These are phyloP conservation scores for Plotosus lineatus DNA, from an alignment of 2,113 vertebrate species.

Conservation along the genomic window DNA sequence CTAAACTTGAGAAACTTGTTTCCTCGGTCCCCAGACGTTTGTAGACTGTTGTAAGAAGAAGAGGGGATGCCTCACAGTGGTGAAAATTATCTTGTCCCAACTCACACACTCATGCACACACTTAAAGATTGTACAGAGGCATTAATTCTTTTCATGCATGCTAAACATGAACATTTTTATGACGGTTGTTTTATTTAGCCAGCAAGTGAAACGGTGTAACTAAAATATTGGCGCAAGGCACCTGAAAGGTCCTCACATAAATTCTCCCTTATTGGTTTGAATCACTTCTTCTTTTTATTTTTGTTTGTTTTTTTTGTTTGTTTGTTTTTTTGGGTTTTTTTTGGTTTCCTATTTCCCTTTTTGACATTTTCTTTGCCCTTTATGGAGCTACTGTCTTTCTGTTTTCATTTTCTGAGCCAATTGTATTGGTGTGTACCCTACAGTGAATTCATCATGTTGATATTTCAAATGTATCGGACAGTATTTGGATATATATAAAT, in stretches of 20 bases:
- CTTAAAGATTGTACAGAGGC: background rate
- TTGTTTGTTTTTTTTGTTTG: too few species aligned
- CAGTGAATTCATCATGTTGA: constrained; percentile 8
- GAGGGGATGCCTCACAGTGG: too few species aligned
- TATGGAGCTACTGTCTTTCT: constrained; percentile 21
- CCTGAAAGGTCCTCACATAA: background rate
- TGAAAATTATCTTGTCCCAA: too few species aligned
- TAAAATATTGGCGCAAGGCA: background rate
- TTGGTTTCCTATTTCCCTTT: constrained; percentile 20
- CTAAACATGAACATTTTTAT: constrained; percentile 6
- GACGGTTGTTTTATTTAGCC: background rate
- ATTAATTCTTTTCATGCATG: background rate
- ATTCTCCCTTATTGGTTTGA: background rate
- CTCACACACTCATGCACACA: background rate
- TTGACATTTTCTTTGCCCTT: constrained; percentile 50
- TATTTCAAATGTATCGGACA: constrained; percentile 1
- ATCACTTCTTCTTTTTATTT: constrained; percentile 21
- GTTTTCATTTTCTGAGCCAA: constrained; percentile 14
- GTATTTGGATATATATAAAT: constrained; percentile 7
- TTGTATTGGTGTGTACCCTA: constrained; percentile 12
- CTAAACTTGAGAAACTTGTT: too few species aligned
- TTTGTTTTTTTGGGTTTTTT: too few species aligned
- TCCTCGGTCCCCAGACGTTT: too few species aligned
- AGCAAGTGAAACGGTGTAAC: background rate
- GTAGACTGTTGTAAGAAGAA: too few species aligned